Evolutionary conservation across 2,113 vertebrate genomes (phyloP), one percentile per base, ranked within the genome.

Genomic region (Sardina pilchardus): DNA sequence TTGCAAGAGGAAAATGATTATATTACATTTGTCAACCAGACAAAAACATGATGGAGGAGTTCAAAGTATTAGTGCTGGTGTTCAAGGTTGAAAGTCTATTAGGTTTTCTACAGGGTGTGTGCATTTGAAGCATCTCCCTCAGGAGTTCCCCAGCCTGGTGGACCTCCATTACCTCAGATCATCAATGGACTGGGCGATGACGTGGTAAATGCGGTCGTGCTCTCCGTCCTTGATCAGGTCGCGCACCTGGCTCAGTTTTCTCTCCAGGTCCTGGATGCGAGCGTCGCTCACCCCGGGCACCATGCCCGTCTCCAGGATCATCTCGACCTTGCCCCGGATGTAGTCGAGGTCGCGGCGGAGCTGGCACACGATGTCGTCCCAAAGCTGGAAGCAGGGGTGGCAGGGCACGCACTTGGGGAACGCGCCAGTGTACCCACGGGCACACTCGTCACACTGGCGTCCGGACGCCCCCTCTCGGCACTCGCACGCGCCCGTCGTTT

Each of bases 341-440:
- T 44, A 88, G 0, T 81, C 93, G 88, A 97, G 91, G 84, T 94
- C 67, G 0, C 92, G 86, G 47, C 0, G 89, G 2, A 97, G 87
- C 87, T 93, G 90, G 86, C 87, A 92, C 81, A 97, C 81, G 0
- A 82, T 48, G 0, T 87, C 89, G 26, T 97, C 96, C 97, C 96
- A 97, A 82, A 88, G 94, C 86, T 93, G 89, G n/a, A 98, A 98
- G 93, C 97, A 98, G 43, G 94, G 90, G 86, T 97, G 96, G 90
- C 97, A 98, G 53, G 89, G 91, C 0, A 81, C 90, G 71, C 96
- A 97, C 6, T 36, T 88, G 3, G 96, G 96, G 82, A 97, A 99
- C 14, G 56, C 84, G 1, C 96, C 95, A 0, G 92, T 94, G 94
- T 95, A 97, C 47, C 96, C 95, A 0, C 94, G 93, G 39, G 93